phyloP scores from a whole-genome alignment of 1,140 invertebrate genomes.

The Trichomalopsis sarcophagae region DNA sequence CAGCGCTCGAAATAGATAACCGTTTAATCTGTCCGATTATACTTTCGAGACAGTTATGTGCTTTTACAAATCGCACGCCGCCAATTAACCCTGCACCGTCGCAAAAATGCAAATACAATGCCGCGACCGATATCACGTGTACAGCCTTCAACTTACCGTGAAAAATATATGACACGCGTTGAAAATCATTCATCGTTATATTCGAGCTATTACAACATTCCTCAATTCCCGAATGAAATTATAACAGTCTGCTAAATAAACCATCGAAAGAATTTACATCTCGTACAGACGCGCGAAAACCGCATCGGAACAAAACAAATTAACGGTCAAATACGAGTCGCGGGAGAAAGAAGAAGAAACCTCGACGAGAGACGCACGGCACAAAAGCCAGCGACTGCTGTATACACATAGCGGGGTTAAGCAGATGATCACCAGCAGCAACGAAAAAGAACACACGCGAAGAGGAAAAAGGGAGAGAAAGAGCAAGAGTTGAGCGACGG shows the following conservation, averaged over 20 bases:
- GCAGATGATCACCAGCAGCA: background rate
- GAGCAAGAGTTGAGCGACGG: constrained; percentile 30
- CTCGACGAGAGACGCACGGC: no score
- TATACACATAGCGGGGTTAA: background rate
- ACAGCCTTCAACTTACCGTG: background rate
- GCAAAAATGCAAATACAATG: constrained; percentile 21
- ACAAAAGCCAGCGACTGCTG: background rate
- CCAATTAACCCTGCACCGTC: background rate
- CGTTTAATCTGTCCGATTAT: constrained; percentile 20
- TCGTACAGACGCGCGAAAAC: no score
- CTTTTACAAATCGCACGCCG: constrained; percentile 24
- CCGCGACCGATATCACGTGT: background rate
- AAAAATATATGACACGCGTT: background rate
- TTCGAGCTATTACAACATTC: no score
- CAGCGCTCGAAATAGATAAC: constrained; percentile 38
- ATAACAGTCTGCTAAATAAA: no score
- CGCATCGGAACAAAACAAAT: no score
- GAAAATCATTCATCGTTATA: no score
- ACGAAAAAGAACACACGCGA: background rate
- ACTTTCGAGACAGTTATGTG: constrained; percentile 12
- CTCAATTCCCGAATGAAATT: no score
- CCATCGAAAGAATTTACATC: no score
- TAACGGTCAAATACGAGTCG: no score
- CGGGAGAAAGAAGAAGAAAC: background rate
- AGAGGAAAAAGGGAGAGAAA: constrained; percentile 20